Percentiles rank a stretch among this genome's conserved stretches.
phyloP scores from a whole-genome alignment of 2,113 vertebrate genomes.

The Litocranius walleri region DNA sequence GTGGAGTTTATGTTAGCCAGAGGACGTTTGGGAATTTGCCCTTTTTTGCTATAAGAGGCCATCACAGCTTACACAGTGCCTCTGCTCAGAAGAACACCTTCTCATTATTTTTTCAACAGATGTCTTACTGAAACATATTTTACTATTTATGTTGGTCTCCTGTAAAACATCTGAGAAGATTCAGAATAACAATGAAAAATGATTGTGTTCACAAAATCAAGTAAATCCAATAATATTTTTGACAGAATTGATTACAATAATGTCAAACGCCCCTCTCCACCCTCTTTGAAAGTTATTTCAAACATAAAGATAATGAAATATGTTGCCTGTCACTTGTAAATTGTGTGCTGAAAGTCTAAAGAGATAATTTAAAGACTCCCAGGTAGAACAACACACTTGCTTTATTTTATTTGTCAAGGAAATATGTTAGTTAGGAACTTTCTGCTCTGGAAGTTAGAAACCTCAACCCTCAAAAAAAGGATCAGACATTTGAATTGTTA shows the following conservation, averaged over 20 bases:
- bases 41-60: not conserved
- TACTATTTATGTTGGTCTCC: constrained; percentile 50
- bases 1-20: not conserved
- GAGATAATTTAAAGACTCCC: constrained; percentile 72
- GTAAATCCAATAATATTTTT: constrained; percentile 81
- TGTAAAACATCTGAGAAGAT: constrained; percentile 70
- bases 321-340: constrained; percentile 77
- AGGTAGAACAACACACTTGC: constrained; percentile 65
- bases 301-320: constrained; percentile 81
- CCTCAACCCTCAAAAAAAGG: not conserved
- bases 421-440: constrained; percentile 57
- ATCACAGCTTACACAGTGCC: not conserved
- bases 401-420: constrained; percentile 70
- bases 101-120: constrained; percentile 64
- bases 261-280: constrained; percentile 74
- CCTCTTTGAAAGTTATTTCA: constrained; percentile 78
- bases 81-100: not conserved
- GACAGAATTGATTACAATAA: constrained; percentile 82
- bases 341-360: constrained; percentile 75
- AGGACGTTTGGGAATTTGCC: not conserved
- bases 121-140: constrained; percentile 48
- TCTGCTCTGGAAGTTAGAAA: constrained; percentile 58
- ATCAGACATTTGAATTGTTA: constrained; percentile 5
- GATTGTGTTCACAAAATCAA: constrained; percentile 71
- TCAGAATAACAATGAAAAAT: constrained; percentile 79